Base-by-base conservation (phyloP, 2,888 invertebrate species). In the Xestia sexstrigata region DNA sequence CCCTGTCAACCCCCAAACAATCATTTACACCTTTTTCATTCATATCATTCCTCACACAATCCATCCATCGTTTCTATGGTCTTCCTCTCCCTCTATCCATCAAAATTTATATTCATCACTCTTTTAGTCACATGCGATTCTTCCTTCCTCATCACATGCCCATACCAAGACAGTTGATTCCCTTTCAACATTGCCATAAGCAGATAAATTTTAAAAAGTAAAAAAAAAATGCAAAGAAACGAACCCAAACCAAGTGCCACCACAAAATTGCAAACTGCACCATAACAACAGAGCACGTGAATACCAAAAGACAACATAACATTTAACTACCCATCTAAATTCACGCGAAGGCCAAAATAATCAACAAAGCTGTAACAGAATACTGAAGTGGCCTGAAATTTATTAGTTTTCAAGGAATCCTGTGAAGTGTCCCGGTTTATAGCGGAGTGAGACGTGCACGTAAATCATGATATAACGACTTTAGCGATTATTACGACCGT, bases 381-480 rank as follows among this genome's bases (percentile, higher is more conserved):
- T 68, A 77, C 78, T 73, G 72, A 74, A 82, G 74, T 79, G 63
- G 63, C 69, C 69, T 66, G 49, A 76, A 81, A 82, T 82, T 75
- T 81, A 84, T 86, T 86, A 67, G 73, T 79, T 75, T 87, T 77
- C 79, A 70, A 80, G 77, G 84, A 87, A 88, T 74, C 83, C 85
- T 70, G 60, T 71, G 76, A 86, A 89, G 79, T 84, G 86, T 84
- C 81, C 67, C n/a, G 15, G 67, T 78, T 81, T 74, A 84, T 72
- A 62, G 76, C 39, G 49, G 70, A 74, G 60, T 75, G 9, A 84
- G 74, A 76, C 73, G 26, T 63, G 55, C 42, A 66, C 76, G 73
- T 88, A 85, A 88, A 84, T 87, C 80, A 81, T 75, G 39, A 7
- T 42, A 71, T 86, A 79, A 87, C 75, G 80, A 82, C 82, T 84